phyloP scores from a whole-genome alignment of 2,797 vertebrate species.

The Naso thynnoides region DNA sequence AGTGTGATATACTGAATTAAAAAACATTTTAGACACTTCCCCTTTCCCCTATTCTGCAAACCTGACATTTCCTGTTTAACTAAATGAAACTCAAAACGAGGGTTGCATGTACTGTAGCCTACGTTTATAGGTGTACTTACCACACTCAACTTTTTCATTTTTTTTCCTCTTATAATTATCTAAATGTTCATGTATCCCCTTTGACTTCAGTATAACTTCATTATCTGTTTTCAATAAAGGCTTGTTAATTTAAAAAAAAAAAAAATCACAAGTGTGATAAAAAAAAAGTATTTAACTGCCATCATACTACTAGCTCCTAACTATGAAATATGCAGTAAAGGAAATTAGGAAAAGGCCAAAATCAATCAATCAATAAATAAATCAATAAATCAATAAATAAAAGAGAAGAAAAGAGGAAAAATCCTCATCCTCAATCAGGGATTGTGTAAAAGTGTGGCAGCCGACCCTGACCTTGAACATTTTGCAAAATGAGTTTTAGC shows the following conservation, averaged over 20 bases:
- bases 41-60: background rate
- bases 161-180: background rate
- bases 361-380: too few species aligned
- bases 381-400: too few species aligned
- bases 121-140: too few species aligned
- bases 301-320: constrained; percentile 34
- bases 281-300: too few species aligned
- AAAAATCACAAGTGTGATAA: too few species aligned
- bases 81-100: background rate
- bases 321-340: constrained; percentile 47
- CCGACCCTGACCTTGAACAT: too few species aligned
- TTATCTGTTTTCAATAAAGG: constrained; percentile 4
- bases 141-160: background rate
- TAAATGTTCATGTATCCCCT: background rate
- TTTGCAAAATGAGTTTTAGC: background rate
- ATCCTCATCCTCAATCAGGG: too few species aligned
- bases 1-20: background rate
- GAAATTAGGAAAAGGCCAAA: constrained; percentile 11
- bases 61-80: background rate
- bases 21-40: background rate
- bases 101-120: background rate
- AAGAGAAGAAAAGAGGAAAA: too few species aligned
- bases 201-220: background rate
- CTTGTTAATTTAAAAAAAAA: constrained; percentile 4
- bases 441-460: too few species aligned